Evolutionary conservation across 2,797 vertebrate species (phyloP).

Genomic region (Delichon dasypus): DNA sequence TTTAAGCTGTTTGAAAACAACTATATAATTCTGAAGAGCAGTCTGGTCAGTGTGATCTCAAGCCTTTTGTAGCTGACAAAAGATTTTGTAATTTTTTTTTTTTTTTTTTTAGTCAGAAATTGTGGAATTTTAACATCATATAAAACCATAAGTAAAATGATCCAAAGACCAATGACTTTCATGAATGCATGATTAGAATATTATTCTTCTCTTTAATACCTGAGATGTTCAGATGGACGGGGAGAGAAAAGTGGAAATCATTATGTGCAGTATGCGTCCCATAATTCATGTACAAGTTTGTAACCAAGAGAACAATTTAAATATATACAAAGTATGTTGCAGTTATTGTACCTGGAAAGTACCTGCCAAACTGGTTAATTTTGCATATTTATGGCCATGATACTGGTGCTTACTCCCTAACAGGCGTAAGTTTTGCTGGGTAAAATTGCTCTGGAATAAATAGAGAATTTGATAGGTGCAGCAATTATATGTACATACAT

Average conservation of each 20-base stretch:
- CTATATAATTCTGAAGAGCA: not conserved
- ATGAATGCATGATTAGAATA: not conserved
- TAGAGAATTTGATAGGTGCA: not conserved
- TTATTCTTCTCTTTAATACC: not conserved
- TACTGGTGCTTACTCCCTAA: not conserved
- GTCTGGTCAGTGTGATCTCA: not conserved
- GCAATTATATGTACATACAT: not conserved
- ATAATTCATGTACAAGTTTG: not conserved
- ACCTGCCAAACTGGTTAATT: not conserved
- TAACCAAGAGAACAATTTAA: not conserved
- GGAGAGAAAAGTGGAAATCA: not conserved
- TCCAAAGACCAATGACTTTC: not conserved
- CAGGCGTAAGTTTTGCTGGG: not conserved
- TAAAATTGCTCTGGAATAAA: not conserved
- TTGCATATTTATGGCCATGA: not conserved
- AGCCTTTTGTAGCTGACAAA: not conserved
- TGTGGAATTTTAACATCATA: not conserved
- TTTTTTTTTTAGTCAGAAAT: not conserved
- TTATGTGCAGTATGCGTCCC: rapidly evolving
- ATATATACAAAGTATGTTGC: not conserved
- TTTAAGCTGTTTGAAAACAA: not conserved
- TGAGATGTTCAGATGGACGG: not conserved
- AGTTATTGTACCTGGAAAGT: not conserved
- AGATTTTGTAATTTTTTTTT: not conserved
- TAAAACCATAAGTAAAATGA: not conserved